Conservation (phyloP, 1,140 invertebrate species). For the Hetaerina americana region DNA sequence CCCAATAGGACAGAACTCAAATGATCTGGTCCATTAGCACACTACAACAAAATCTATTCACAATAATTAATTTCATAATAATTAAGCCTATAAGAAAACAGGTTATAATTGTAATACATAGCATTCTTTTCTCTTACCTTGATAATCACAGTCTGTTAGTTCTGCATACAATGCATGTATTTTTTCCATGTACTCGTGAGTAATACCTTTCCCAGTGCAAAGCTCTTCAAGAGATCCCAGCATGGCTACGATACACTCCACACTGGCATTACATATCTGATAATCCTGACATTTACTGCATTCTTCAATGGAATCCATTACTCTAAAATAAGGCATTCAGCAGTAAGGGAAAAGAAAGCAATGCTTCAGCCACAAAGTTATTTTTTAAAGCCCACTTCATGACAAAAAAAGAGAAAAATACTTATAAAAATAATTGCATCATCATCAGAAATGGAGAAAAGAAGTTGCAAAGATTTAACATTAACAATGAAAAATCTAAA, state of each 20-base stretch:
- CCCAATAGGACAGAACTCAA: too few relatives aligned
- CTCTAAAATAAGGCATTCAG: constrained; percentile 50
- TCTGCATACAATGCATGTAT: constrained; percentile 59
- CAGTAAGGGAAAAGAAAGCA: neutral
- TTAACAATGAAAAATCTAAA: too few relatives aligned
- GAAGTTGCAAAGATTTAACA: too few relatives aligned
- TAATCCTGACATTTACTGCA: constrained; percentile 52
- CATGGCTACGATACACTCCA: constrained; percentile 72
- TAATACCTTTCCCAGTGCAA: constrained; percentile 52
- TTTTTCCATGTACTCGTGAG: constrained; percentile 39
- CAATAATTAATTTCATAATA: too few relatives aligned
- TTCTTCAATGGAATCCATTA: constrained; percentile 86
- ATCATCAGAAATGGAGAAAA: too few relatives aligned
- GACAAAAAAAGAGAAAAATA: too few relatives aligned
- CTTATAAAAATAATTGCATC: too few relatives aligned
- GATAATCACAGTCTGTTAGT: constrained; percentile 68
- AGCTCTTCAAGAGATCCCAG: constrained; percentile 69
- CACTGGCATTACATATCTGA: constrained; percentile 60
- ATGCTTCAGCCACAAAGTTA: neutral
- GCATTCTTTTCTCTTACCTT: constrained; percentile 28
- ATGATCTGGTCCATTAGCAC: too few relatives aligned
- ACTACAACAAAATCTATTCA: too few relatives aligned
- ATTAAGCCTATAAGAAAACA: neutral
- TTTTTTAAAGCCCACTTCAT: too few relatives aligned
- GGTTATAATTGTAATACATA: too few relatives aligned